phyloP scores from a whole-genome alignment of 2,113 vertebrate species.

The Chlorodrepanis virens region DNA sequence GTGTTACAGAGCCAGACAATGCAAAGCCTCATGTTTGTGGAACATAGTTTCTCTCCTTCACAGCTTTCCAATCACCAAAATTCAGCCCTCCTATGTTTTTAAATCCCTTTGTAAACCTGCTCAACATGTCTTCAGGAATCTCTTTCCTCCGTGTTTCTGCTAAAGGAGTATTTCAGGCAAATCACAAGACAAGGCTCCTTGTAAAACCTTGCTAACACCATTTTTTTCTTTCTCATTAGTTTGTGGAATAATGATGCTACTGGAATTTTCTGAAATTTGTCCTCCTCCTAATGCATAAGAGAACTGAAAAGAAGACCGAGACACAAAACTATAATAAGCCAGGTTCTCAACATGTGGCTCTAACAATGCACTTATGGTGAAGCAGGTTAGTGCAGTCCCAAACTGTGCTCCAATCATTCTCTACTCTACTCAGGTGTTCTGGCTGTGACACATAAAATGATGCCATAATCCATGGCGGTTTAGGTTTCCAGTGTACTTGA shows the following conservation, averaged over 20 bases:
- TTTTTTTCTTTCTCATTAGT: background rate
- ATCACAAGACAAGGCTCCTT: background rate
- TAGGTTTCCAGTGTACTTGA: background rate
- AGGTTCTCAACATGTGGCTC: background rate
- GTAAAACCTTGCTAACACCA: background rate
- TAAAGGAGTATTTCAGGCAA: background rate
- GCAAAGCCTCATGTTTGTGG: background rate
- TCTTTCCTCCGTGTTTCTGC: background rate
- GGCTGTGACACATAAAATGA: background rate
- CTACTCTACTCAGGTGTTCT: background rate
- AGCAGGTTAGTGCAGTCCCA: background rate
- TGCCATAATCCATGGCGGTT: background rate
- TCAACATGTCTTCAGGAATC: background rate
- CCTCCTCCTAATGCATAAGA: background rate
- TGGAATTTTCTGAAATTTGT: background rate
- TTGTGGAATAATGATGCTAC: background rate
- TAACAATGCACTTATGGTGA: background rate
- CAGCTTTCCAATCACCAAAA: background rate
- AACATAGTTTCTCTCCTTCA: background rate
- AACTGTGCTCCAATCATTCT: background rate
- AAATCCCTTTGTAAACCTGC: background rate
- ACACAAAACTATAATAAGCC: background rate
- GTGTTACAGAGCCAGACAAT: background rate
- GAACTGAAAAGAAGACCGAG: background rate
- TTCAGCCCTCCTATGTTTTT: background rate